phyloP scores from a whole-genome alignment of 2,113 vertebrate genomes.

The Pteronura brasiliensis region DNA sequence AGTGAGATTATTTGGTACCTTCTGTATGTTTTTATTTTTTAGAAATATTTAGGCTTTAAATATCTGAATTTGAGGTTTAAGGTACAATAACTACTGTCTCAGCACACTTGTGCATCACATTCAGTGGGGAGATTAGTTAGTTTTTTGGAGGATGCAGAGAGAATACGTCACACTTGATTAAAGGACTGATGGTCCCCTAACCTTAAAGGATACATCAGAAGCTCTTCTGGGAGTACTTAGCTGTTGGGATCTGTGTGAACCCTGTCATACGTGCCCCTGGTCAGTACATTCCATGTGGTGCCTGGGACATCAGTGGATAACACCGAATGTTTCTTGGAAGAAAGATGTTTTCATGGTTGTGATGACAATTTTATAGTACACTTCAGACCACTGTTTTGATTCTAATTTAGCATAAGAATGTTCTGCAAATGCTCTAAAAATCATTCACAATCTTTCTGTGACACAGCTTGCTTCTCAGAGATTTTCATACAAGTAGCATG shows the following conservation, averaged over 20 bases:
- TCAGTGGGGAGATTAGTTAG: neutral
- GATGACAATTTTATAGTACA: too few species aligned
- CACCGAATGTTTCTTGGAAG: neutral
- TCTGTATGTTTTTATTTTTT: neutral
- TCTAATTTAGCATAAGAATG: neutral
- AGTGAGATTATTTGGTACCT: neutral
- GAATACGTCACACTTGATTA: neutral
- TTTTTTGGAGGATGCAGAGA: neutral
- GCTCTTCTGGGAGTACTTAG: neutral
- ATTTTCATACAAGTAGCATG: neutral
- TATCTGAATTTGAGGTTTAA: neutral
- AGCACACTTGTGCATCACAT: neutral
- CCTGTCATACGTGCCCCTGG: rapidly evolving
- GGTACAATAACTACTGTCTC: neutral
- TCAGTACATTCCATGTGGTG: neutral
- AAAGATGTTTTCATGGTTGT: neutral
- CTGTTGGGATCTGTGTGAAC: neutral
- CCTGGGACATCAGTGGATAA: neutral
- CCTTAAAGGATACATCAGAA: neutral
- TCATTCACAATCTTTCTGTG: neutral
- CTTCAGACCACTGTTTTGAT: neutral
- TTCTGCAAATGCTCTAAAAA: neutral
- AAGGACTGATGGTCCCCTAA: neutral
- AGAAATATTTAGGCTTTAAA: neutral
- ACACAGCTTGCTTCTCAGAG: neutral